Evolutionary conservation across 2,888 invertebrate species (phyloP), one percentile per base, ranked within the genome.

Genomic region (Drosophila diplacantha): DNA sequence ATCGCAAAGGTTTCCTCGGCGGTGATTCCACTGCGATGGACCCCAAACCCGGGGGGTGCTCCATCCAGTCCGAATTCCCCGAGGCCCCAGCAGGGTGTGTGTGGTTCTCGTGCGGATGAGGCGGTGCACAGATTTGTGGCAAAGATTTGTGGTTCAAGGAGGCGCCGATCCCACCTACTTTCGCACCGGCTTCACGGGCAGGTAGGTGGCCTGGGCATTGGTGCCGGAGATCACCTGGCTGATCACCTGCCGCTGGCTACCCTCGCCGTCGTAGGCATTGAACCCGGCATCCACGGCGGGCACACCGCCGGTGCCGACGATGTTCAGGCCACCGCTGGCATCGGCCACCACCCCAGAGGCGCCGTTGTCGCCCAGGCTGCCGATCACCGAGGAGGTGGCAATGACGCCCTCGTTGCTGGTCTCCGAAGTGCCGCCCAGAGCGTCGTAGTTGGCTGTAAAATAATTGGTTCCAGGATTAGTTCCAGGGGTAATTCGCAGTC

Each of bases 361-460:
- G 24, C 81, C 80, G 20, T 75, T 76, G 41, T 72, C 68, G 35
- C 79, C 86, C 60, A 87, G 71, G 63, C 77, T 79, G 24, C 81
- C 84, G 58, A 87, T 80, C 43, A 86, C 85, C 0, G 87, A 86
- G 7, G 86, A 83, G n/a, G 85, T 76, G 24, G 83, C 84, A n/a
- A 83, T 73, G 20, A 76, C 58, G 18, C 86, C 87, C 73, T 86
- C 87, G 49, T 87, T 75, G 39, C 71, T 74, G 50, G 80, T 50
- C 59, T 84, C 73, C 5, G 83, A 84, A 56, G 61, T 71, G 56
- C 87, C 87, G 24, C 85, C 87, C 22, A 87, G 67, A 54, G 83
- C 74, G 60, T 87, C 87, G 38, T 87, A 87, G 80, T 87, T 85
- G 67, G 85, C 86, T 86, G 31, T 6, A 4, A 22, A 5, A 7